A percentile compares a stretch with the other conserved stretches of the same genome.
Evolutionary conservation across 2,113 vertebrate genomes (phyloP).

Genomic region (Mugil cephalus): DNA sequence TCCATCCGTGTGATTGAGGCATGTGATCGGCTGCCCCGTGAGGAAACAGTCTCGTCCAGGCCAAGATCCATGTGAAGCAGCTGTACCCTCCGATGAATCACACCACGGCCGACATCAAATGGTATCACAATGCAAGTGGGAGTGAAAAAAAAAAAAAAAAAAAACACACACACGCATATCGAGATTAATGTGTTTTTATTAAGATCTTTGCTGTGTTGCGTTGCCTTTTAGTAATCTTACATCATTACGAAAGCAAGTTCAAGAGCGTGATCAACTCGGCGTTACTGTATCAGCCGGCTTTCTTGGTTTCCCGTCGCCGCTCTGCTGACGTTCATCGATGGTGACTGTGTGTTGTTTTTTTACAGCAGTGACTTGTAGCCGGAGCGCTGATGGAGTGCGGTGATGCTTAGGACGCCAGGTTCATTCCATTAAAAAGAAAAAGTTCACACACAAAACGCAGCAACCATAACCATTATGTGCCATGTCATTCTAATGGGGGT

Average conservation of each 20-base stretch:
- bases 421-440: conserved; percentile 42
- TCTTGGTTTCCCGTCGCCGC: conserved; percentile 55
- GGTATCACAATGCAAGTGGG: conserved; percentile 58
- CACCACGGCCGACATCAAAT: conserved; percentile 71
- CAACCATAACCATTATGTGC: conserved; percentile 57
- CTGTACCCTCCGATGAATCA: conserved; percentile 75
- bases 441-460: conserved; percentile 55
- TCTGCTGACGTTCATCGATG: conserved; percentile 57
- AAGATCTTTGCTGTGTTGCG: conserved; percentile 68
- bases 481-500: conserved; percentile 65
- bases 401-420: conserved; percentile 43
- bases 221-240: conserved; percentile 67
- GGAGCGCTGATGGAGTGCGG: conserved; percentile 35
- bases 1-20: conserved; percentile 75
- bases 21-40: conserved; percentile 75
- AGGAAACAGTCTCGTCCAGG: conserved; percentile 74
- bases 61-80: conserved; percentile 76
- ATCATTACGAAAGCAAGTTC: conserved; percentile 68
- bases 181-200: conserved; percentile 74
- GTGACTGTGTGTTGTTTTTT: conserved; percentile 52
- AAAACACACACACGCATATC: conserved; percentile 42
- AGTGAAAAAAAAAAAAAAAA: conserved; percentile 21
- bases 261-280: conserved; percentile 45
- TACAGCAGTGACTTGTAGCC: conserved; percentile 53
- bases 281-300: conserved; percentile 54